These are phyloP conservation scores for Athene noctua DNA, from an alignment of 2,113 vertebrate species.

Conservation along the genomic window DNA sequence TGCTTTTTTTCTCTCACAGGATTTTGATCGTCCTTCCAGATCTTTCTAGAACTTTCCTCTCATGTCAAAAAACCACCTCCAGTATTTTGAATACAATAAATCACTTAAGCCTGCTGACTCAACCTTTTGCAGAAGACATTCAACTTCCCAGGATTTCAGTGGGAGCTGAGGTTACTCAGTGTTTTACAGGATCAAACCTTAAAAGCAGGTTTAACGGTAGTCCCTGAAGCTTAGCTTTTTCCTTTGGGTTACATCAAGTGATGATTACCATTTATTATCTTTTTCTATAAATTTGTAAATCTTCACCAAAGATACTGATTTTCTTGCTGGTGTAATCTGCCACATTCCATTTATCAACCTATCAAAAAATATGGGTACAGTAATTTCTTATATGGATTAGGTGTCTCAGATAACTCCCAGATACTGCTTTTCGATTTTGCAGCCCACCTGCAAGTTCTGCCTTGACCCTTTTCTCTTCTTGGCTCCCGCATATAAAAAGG, in stretches of 20 bases:
- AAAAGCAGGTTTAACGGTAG: background rate
- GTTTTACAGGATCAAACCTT: background rate
- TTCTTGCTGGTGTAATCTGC: background rate
- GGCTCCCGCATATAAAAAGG: background rate
- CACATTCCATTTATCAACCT: background rate
- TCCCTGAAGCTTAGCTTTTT: background rate
- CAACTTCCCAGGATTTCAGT: background rate
- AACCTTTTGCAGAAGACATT: background rate
- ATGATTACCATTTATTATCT: background rate
- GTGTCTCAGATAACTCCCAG: conserved; percentile 31
- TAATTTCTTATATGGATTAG: background rate
- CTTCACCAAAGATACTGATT: background rate
- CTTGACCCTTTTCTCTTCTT: conserved; percentile 16
- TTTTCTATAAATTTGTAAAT: background rate
- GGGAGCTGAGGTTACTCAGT: background rate
- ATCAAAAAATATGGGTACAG: background rate
- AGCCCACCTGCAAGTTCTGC: conserved; percentile 16
- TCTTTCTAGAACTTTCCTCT: background rate
- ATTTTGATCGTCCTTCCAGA: background rate
- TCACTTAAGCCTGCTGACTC: background rate
- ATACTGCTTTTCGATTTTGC: background rate
- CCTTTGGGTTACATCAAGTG: background rate
- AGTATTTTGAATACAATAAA: background rate
- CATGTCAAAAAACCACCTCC: background rate
- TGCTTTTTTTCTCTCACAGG: background rate